Percentiles rank a stretch among this genome's conserved stretches.
Conservation (phyloP, 2,797 vertebrate genomes). For the Eulemur rubriventer region DNA sequence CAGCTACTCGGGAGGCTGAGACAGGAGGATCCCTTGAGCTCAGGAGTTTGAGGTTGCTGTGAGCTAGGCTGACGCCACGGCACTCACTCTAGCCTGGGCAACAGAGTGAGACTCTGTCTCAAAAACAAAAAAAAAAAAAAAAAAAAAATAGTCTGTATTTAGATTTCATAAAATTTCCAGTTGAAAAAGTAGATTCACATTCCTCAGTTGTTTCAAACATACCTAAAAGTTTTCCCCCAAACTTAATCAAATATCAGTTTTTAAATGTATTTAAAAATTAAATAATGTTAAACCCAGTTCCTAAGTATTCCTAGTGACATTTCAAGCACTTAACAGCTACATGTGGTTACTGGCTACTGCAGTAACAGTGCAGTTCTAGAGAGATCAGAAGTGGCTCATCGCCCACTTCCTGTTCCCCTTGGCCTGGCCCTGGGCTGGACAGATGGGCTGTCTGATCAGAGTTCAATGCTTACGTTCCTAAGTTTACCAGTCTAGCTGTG, state of each 20-base stretch:
- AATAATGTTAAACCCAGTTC: not conserved
- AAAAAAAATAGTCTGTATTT: slow-evolving; percentile 12
- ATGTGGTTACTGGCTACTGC: not conserved
- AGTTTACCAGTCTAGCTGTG: not conserved
- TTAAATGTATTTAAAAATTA: slow-evolving; percentile 15
- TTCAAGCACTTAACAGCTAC: not conserved
- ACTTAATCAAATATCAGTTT: not conserved
- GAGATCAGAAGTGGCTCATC: not conserved
- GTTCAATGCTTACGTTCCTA: not conserved
- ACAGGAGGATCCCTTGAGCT: no score
- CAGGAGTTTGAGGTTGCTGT: no score
- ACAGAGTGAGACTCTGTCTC: no score
- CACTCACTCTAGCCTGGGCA: no score
- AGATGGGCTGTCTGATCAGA: not conserved
- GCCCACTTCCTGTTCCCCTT: not conserved
- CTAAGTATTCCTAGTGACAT: not conserved
- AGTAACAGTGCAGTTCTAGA: not conserved
- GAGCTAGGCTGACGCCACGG: no score
- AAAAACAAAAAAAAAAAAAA: no score
- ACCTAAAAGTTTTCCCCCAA: not conserved
- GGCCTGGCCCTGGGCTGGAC: not conserved
- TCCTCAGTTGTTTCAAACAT: not conserved
- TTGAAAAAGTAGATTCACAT: not conserved
- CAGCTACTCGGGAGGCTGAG: no score
- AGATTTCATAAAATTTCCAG: slow-evolving; percentile 9